Conservation (phyloP, 2,113 vertebrate species). For the Hiodon tergisus region DNA sequence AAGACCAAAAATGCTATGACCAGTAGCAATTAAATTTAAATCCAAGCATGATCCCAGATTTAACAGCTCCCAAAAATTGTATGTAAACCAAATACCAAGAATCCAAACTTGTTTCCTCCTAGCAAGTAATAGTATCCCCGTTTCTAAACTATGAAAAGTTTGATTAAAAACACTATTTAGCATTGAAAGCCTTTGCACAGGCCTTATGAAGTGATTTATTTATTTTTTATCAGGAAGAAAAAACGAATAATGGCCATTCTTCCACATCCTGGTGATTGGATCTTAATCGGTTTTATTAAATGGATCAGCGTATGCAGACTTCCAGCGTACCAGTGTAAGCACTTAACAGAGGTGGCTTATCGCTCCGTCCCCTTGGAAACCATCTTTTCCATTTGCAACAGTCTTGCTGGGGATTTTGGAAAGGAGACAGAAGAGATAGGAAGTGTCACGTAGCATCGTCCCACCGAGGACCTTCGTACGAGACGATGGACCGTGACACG, state of each 20-base stretch:
- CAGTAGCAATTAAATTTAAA: neutral
- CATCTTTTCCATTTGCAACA: neutral
- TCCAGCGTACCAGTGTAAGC: neutral
- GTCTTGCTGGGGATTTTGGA: constrained; percentile 7
- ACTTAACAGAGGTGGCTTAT: neutral
- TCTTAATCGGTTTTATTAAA: neutral
- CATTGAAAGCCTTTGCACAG: neutral
- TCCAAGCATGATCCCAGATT: neutral
- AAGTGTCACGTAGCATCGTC: neutral
- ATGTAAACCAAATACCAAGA: constrained; percentile 29
- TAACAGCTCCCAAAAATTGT: constrained; percentile 33
- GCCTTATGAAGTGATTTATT: neutral
- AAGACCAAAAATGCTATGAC: neutral
- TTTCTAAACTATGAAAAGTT: neutral
- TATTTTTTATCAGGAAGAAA: neutral
- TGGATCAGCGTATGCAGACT: neutral
- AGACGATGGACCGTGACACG: neutral
- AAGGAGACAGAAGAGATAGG: neutral
- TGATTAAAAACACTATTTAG: neutral
- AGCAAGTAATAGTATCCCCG: constrained; percentile 28
- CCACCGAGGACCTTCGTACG: neutral
- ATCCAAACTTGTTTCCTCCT: constrained; percentile 33
- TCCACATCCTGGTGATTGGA: neutral
- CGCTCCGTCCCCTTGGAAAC: neutral
- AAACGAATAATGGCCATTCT: neutral